Base-by-base conservation (phyloP, 2,113 vertebrate species). In the Aythya baeri region DNA sequence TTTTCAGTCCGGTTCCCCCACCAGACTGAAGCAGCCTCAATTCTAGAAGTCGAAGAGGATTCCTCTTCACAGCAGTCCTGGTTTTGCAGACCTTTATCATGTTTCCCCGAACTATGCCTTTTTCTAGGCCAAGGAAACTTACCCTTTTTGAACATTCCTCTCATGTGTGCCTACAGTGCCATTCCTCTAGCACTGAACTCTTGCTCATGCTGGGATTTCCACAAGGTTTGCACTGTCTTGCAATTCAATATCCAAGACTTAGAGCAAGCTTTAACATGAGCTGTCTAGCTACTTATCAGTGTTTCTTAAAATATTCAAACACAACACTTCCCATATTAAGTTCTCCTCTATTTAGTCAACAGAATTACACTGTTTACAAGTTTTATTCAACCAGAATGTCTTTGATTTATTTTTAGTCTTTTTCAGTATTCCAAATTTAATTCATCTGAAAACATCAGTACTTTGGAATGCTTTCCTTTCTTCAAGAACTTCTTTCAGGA, bases 141-240 rank as follows among this genome's bases (percentile, higher is more conserved):
- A 17, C 25, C 8, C 32, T 66, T 2, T 25, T 57, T 29, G 46
- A 73, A 17, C 61, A 38, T 1, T 32, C 15, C 20, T 29, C 32
- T 77, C 50, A 55, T 4, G 3, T 8, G 10, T 2, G 3, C 14
- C 13, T 50, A 52, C 38, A 87, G 59, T 13, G 68, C 21, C 0
- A 0, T 22, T 66, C 55, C 21, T 29, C 46, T 58, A 61, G 26
- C 20, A 7, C 46, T 46, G 12, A 71, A 43, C 41, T n/a, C 32
- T 46, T 46, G 20, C 41, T 78, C 16, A 21, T 5, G 29, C 32
- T 49, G 21, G 59, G 61, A 67, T 54, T 88, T 54, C 58, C 72
- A 71, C 34, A 68, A 13, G 21, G 50, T 41, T 46, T 49, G 36
- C 32, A 43, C 26, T 9, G 18, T 43, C 36, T 67, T 31, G 1